Conservation (phyloP, 2,113 vertebrate genomes). For the Rhabdomys dilectus region DNA sequence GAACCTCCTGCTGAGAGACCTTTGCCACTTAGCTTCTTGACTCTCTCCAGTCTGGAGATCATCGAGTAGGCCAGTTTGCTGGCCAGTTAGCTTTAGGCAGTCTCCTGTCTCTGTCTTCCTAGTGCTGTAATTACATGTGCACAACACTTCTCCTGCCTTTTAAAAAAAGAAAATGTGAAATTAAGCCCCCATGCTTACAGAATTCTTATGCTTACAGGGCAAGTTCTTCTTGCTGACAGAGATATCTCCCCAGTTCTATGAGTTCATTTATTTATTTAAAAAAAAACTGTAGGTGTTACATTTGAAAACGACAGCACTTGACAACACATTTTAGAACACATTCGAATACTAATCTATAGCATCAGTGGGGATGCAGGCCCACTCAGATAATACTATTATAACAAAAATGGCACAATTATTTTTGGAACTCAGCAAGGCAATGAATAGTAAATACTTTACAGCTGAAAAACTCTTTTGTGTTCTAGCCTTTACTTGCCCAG, state of each 20-base stretch:
- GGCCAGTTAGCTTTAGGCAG: background rate
- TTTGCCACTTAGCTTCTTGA: background rate
- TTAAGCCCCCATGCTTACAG: background rate
- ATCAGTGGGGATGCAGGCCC: background rate
- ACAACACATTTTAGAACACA: constrained; percentile 56
- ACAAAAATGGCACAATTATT: constrained; percentile 32
- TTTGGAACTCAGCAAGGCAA: constrained; percentile 42
- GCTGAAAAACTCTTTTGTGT: constrained; percentile 52
- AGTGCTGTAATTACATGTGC: background rate
- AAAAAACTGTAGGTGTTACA: background rate
- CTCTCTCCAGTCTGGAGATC: background rate
- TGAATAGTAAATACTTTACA: constrained; percentile 42
- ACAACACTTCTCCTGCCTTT: background rate
- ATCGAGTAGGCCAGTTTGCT: background rate
- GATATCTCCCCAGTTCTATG: background rate
- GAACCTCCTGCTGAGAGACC: background rate
- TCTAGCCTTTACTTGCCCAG: constrained; percentile 34
- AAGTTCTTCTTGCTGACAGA: background rate
- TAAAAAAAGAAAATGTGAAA: background rate
- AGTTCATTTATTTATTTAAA: constrained; percentile 51
- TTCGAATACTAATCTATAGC: constrained; percentile 21
- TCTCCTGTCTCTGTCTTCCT: no score
- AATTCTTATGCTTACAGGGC: background rate
- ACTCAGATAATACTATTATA: background rate
- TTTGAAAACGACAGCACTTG: constrained; percentile 48